Percentiles rank a stretch among this genome's conserved stretches.
Conservation (phyloP, 2,113 vertebrate species). For the Patagioenas fasciata region DNA sequence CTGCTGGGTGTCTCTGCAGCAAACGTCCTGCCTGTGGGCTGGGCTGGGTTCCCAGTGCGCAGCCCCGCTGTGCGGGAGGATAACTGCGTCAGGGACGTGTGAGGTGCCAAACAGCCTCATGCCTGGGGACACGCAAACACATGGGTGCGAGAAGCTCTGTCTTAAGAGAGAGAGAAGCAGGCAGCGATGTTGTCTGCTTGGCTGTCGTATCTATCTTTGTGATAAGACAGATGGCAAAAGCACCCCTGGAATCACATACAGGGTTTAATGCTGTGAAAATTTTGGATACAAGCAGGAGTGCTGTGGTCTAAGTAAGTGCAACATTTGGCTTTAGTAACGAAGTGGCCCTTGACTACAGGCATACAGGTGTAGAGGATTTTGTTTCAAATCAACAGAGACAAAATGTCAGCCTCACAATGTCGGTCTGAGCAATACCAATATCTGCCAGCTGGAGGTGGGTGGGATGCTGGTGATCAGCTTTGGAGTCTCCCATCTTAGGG, state of each 20-base stretch:
- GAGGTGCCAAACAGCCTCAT: neutral
- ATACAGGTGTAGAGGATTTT: neutral
- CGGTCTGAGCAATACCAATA: fast-evolving
- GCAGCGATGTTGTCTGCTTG: neutral
- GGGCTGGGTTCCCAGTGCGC: neutral
- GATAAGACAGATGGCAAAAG: neutral
- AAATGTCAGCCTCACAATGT: neutral
- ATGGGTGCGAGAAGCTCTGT: neutral
- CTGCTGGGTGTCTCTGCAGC: neutral
- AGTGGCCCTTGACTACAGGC: neutral
- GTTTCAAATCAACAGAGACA: neutral
- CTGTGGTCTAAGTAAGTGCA: neutral
- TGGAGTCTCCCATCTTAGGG: neutral
- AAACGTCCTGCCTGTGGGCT: neutral
- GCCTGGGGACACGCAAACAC: neutral
- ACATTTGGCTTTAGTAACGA: neutral
- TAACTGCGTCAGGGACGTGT: neutral
- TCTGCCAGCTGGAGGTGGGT: neutral
- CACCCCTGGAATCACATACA: neutral
- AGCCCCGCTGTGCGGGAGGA: neutral
- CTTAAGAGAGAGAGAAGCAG: neutral
- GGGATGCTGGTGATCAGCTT: neutral
- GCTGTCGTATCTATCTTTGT: neutral
- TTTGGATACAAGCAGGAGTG: neutral
- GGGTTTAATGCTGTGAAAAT: neutral